Base-by-base conservation (phyloP, 1,140 invertebrate genomes). In the Rhizoglyphus robini region DNA sequence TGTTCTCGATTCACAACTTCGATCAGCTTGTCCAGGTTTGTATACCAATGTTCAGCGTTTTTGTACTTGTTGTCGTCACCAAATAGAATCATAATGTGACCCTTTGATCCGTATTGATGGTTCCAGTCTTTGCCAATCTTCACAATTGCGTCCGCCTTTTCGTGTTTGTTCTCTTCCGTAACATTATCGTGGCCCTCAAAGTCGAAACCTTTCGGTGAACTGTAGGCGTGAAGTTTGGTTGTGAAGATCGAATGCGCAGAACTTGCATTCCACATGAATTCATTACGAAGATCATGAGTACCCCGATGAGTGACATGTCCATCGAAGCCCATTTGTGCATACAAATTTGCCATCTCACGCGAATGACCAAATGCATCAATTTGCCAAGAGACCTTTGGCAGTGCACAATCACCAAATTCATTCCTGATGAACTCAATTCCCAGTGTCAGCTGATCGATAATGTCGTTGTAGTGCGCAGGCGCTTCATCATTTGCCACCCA, bases 401-500 rank as follows among this genome's bases (percentile, higher is more conserved):
- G 64, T 8, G 73, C 81, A 72, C 80, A 84, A 23, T 75, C 74
- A 13, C 83, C 83, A 74, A 84, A 84, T 48, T 77, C 80, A 34
- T 80, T 71, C 46, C 78, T 72, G 4, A 84, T 70, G 66, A 78
- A 80, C 41, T 78, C 71, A 63, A 83, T 73, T 20, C 82, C 83
- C 0, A 81, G 69, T 18, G 81, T 79, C 72, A 93, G 91, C 75
- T 98, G 92, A 77, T 98, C 93, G 30, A 98, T 85, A 15, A 90
- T 86, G 49, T 88, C 89, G 68, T 89, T 87, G 75, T 98, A 98
- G 73, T 97, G 88, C 0, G 88, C 83, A 0, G 83, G 79, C 0
- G 90, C 93, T 73, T 97, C 93, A 73, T 97, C 94, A 75, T 96
- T 92, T 88, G 93, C 91, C 64, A 83, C 85, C 88, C 88, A 92